Base-by-base conservation (phyloP, 2,113 vertebrate species). In the Percopsis transmontana region DNA sequence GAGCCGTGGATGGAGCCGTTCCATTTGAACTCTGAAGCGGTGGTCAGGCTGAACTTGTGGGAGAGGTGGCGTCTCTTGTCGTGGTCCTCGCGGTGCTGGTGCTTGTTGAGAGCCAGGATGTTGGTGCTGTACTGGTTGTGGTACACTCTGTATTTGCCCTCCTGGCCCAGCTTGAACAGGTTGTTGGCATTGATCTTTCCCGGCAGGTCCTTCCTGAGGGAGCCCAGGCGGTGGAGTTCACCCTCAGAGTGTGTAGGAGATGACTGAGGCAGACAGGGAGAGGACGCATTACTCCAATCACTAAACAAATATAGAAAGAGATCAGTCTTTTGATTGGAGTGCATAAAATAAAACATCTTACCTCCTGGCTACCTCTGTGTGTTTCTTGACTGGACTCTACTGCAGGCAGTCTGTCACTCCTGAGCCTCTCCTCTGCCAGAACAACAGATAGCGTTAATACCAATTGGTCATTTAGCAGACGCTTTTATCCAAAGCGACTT, bases 51-150 rank as follows among this genome's bases (percentile, higher is more conserved):
- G 90, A 99, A 98, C 69, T 99, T 99, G 86, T 99, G 97, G 0
- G 96, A 95, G 51, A 99, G 95, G 81, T 99, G 97, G 16, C 97
- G 84, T 20, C 95, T 93, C 88, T 99, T 99, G 91, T 99, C 97
- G 1, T 99, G 95, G 78, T 99, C 97, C 84, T 99, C 97, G 15
- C 97, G 93, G 88, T 99, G 97, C 86, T 99, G 97, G 79, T 99
- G 97, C 68, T 99, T 99, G 90, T 99, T 99, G 76, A 99, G 85
- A 2, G 97, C 97, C 5, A 98, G 94, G 2, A 96, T 93, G 64
- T 99, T 99, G 76, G 94, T 96, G 86, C 96, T 96, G 83, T 95
- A 99, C 41, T 99, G 97, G 86, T 99, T 99, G 74, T 98, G 96
- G 87, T 98, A 99, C 55, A 97, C 95, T 1, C 97, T 91, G 58